phyloP scores from a whole-genome alignment of 2,888 invertebrate species.

The Apoda limacodes region DNA sequence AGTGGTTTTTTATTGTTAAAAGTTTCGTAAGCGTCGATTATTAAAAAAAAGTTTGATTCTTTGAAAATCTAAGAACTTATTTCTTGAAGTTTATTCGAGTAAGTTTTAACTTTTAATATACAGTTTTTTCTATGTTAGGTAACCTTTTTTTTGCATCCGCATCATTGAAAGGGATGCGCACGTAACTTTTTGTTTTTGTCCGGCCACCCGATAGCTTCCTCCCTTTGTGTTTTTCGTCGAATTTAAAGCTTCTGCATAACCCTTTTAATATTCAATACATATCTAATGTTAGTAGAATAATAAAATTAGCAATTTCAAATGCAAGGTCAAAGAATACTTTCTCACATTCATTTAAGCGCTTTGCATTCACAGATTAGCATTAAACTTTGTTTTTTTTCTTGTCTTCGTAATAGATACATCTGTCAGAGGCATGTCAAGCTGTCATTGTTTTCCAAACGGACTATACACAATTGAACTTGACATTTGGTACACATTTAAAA shows the following conservation, averaged over 20 bases:
- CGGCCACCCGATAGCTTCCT: conserved; percentile 58
- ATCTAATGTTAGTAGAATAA: too few relatives aligned
- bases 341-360: too few relatives aligned
- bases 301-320: too few relatives aligned
- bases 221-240: conserved; percentile 54
- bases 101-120: conserved; percentile 32
- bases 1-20: too few relatives aligned
- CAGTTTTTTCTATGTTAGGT: conserved; percentile 25
- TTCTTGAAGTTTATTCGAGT: too few relatives aligned
- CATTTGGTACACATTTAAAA: conserved; percentile 18
- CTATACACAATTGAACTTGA: conserved; percentile 15
- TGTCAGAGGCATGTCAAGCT: conserved; percentile 28
- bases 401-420: conserved; percentile 23
- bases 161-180: conserved; percentile 37
- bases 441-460: conserved; percentile 22
- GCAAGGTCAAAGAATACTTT: too few relatives aligned
- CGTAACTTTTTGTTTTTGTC: conserved; percentile 44
- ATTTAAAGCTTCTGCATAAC: conserved; percentile 48
- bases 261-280: conserved; percentile 43
- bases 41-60: too few relatives aligned
- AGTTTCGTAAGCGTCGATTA: too few relatives aligned
- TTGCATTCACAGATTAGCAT: too few relatives aligned
- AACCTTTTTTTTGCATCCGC: conserved; percentile 41
- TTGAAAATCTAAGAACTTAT: too few relatives aligned
- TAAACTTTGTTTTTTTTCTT: too few relatives aligned